A percentile compares a stretch with the other conserved stretches of the same genome.
Evolutionary conservation across 2,888 invertebrate genomes (phyloP).

Genomic region (Magallana nippona): DNA sequence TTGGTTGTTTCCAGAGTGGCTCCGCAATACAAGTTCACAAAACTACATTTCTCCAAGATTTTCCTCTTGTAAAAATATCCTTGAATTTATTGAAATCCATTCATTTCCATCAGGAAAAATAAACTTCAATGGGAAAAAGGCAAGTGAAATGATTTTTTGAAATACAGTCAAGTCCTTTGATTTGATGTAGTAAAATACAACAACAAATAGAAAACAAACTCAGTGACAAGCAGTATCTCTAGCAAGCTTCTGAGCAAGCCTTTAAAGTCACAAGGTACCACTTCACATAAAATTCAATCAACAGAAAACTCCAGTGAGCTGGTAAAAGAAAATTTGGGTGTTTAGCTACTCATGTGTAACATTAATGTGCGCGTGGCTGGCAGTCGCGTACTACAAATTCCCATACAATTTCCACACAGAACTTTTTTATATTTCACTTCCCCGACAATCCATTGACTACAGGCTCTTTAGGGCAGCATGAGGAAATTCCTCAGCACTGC

Average conservation of each 20-base stretch:
- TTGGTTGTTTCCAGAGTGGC: too few species aligned
- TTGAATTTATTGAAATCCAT: neutral
- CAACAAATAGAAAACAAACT: too few species aligned
- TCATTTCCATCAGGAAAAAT: neutral
- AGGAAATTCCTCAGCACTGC: neutral
- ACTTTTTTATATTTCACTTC: neutral
- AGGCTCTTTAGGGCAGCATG: neutral
- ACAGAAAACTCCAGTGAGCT: neutral
- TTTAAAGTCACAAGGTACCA: too few species aligned
- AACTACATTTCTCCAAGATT: neutral
- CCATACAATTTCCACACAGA: neutral
- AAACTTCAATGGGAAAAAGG: neutral
- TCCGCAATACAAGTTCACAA: too few species aligned
- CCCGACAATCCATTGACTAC: neutral
- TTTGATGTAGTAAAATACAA: too few species aligned
- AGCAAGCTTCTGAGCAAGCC: too few species aligned
- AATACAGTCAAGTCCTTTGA: too few species aligned
- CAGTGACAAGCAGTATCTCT: too few species aligned
- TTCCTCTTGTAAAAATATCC: neutral
- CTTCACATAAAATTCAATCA: neutral
- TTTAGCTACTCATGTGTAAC: conserved; percentile 33
- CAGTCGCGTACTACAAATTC: conserved; percentile 20
- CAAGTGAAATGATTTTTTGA: too few species aligned
- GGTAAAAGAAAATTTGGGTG: conserved; percentile 12
- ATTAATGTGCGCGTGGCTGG: conserved; percentile 32